Evolutionary conservation across 2,113 vertebrate species (phyloP), one percentile per base, ranked within the genome.

Genomic region (Potamarius usumacintae): DNA sequence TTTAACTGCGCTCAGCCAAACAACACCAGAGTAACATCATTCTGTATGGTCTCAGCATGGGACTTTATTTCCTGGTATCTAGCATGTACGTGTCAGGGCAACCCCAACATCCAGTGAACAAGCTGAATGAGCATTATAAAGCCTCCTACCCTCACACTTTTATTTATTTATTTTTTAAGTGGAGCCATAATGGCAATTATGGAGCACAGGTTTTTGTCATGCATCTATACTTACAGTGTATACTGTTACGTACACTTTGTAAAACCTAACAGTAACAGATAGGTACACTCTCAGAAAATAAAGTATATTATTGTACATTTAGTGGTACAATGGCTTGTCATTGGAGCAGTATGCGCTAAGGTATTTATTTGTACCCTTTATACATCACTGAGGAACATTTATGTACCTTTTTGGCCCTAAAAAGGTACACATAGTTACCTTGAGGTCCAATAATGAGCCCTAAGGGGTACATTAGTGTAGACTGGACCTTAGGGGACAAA

Each of bases 11-110:
- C 34, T 17, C 6, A 25, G 52, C 17, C 9, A 88, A 91, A 92
- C 90, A 91, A 87, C 79, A 48, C 14, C 79, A 65, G 62, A 15
- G 89, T 72, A 89, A 88, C 85, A 88, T 78, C 84, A 71, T 82
- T 87, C 82, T 89, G 72, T 82, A 86, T 87, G 71, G 88, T 72
- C 83, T 90, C 65, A 84, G 88, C 82, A 72, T 67, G 78, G 53
- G 76, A 88, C 74, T 25, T 62, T 84, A n/a, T 88, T 12, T 84
- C 9, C 15, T n/a, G n/a, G 1, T 60, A 57, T 87, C 50, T 87
- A 30, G 11, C 69, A 87, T 74, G 15, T 57, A 57, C 71, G 22
- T 82, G 79, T 58, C 65, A 71, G 65, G 85, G 85, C 81, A 53
- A 71, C 15, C 27, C 42, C 42, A 15, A 77, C 71, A 84, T 52